A percentile compares a stretch with the other conserved stretches of the same genome.
phyloP scores from a whole-genome alignment of 1,140 invertebrate genomes.

The Drosophila obscura region DNA sequence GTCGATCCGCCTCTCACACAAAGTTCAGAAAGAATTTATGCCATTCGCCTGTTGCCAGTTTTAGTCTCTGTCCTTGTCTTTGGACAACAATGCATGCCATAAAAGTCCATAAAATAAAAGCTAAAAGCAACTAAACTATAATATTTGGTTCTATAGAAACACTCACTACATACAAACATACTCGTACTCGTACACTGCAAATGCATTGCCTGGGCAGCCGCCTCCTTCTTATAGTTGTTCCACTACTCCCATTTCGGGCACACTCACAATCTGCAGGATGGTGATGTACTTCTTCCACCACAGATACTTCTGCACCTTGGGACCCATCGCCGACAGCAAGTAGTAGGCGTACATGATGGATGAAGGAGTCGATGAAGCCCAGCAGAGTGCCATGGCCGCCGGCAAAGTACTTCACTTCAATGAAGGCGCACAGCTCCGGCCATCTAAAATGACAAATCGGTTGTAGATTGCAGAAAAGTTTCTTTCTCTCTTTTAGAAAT shows the following conservation, averaged over 20 bases:
- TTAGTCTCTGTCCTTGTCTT: neutral
- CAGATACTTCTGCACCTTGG: constrained; percentile 92
- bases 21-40: constrained; percentile 23
- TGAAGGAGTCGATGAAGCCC: constrained; percentile 92
- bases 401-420: constrained; percentile 91
- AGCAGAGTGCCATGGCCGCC: constrained; percentile 92
- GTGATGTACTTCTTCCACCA: constrained; percentile 98
- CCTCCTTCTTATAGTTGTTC: constrained; percentile 87
- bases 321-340: constrained; percentile 91
- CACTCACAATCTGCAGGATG: constrained; percentile 90
- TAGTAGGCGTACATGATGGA: constrained; percentile 95
- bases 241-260: no score
- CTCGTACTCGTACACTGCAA: constrained; percentile 21
- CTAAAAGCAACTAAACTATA: constrained; percentile 70
- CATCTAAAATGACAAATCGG: constrained; percentile 84
- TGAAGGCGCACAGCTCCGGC: constrained; percentile 90
- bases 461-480: neutral
- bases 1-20: no score
- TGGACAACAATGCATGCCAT: constrained; percentile 43
- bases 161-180: no score
- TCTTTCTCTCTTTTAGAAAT: no score
- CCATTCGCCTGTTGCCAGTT: constrained; percentile 25
- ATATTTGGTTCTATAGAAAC: constrained; percentile 70
- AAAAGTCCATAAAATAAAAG: constrained; percentile 66
- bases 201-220: constrained; percentile 56